Evolutionary conservation across 2,113 vertebrate species (phyloP).

Genomic region (Mesocricetus auratus): DNA sequence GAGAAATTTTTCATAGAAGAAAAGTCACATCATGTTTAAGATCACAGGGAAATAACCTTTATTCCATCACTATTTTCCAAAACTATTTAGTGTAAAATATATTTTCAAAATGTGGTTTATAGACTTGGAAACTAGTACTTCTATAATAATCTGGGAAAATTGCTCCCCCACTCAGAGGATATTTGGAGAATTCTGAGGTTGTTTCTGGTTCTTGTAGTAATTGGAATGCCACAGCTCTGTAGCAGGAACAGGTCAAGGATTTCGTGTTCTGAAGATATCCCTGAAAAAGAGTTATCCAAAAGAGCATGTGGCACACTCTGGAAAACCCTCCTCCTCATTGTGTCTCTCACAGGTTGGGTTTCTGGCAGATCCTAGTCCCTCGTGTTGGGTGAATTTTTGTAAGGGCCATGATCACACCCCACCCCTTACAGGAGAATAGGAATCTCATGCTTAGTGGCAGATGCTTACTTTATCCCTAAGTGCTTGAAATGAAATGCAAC

Average conservation of each 20-base stretch:
- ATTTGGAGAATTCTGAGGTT: neutral
- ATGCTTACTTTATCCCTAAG: conserved; percentile 84
- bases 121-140: neutral
- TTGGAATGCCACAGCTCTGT: neutral
- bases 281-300: neutral
- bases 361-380: neutral
- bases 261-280: neutral
- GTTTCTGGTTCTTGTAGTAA: neutral
- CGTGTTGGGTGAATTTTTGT: conserved; percentile 42
- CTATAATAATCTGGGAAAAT: neutral
- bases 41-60: neutral
- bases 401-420: conserved; percentile 2
- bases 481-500: conserved; percentile 80
- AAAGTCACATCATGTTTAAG: neutral
- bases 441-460: conserved; percentile 66
- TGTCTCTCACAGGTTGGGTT: neutral
- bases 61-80: neutral
- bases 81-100: neutral
- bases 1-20: neutral
- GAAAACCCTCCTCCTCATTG: neutral
- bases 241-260: neutral
- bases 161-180: neutral
- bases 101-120: neutral
- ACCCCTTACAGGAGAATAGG: neutral
- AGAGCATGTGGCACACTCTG: neutral